A percentile compares a stretch with the other conserved stretches of the same genome.
These are phyloP conservation scores for Temnothorax ravouxi DNA, from an alignment of 2,888 invertebrate genomes.

Conservation along the genomic window DNA sequence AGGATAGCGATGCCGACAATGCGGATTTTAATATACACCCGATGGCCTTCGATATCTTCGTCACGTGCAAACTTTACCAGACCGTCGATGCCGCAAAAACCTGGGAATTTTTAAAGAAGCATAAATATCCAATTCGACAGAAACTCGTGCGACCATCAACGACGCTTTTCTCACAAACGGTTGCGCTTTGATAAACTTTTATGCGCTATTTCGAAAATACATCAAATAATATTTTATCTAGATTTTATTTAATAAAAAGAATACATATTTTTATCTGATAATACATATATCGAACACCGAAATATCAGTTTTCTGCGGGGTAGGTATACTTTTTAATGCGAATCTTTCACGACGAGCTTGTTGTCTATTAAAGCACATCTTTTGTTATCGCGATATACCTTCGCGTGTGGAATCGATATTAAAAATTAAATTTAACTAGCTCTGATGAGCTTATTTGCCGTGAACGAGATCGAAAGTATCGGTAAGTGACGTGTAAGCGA, in stretches of 20 bases:
- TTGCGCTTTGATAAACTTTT: background rate
- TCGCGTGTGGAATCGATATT: background rate
- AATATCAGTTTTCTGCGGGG: background rate
- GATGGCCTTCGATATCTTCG: constrained; percentile 35
- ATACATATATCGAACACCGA: background rate
- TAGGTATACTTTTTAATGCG: background rate
- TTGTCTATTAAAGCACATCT: background rate
- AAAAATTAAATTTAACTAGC: background rate
- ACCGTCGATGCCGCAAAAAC: background rate
- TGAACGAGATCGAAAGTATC: constrained; percentile 16
- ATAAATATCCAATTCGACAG: constrained; percentile 6
- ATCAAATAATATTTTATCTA: background rate
- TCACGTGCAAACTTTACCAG: background rate
- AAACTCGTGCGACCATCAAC: background rate
- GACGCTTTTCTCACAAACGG: background rate
- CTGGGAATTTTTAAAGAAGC: constrained; percentile 2
- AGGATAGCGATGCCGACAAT: constrained; percentile 31
- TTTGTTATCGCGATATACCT: background rate
- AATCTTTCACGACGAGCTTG: background rate
- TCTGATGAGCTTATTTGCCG: background rate
- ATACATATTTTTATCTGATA: background rate
- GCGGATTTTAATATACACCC: constrained; percentile 41
- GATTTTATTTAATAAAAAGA: background rate
- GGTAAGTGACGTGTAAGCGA: constrained; percentile 1
- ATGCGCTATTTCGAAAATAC: background rate